Base-by-base conservation (phyloP, 2,797 vertebrate genomes). In the Sebastiscus albofasciatus region DNA sequence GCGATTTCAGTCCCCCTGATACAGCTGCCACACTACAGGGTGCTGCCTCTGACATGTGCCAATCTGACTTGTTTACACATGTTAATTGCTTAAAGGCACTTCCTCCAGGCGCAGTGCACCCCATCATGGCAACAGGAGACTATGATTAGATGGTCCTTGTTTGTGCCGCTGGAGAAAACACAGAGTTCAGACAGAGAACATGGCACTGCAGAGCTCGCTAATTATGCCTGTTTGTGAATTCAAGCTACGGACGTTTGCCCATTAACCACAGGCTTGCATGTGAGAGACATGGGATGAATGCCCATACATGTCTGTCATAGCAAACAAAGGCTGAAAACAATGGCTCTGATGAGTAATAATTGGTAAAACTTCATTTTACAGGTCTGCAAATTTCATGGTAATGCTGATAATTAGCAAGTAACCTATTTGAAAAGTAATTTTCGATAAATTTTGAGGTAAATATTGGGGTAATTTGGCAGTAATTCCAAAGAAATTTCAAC, bases 61-160 rank as follows among this genome's bases (percentile, higher is more conserved):
- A 83, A 33, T 90, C 85, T 42, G 77, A 82, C 83, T 77, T 90
- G 79, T 87, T 90, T 83, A 84, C 70, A 64, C 75, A 60, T 76
- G 58, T 73, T 87, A 82, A 88, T 81, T 87, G 82, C 84, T 84
- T 59, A 75, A 88, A 86, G 90, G 79, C 85, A 60, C 77, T 81
- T 76, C 73, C 69, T 75, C 18, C 1, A 29, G 70, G 73, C 1
- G 18, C 79, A 4, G 61, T 2, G 74, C 46, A 33, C 56, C 42
- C 74, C 81, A 66, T 79, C 58, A n/a, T n/a, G 64, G 82, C 72
- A 56, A 65, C 68, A 36, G 71, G 73, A 74, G 72, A 55, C 88
- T 79, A 67, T 77, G 82, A 91, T 92, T 90, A 87, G 82, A 87
- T 13, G 76, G 31, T 29, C 49, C 76, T 75, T 81, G 83, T 87